phyloP scores from a whole-genome alignment of 1,140 invertebrate species.

The Hypsibius dujardini region DNA sequence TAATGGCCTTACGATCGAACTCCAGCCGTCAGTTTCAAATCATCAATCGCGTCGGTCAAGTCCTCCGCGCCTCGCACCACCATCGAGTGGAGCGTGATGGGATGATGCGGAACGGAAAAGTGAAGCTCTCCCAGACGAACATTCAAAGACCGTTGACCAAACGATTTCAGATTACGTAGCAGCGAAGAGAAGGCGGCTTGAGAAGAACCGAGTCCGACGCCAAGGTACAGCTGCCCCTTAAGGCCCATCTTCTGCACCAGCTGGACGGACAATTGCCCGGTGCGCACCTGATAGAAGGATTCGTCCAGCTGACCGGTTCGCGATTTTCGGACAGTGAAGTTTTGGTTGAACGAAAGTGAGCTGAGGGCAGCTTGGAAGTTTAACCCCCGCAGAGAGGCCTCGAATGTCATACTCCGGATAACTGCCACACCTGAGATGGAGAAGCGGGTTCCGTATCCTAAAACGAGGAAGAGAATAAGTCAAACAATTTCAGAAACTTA shows the following conservation, averaged over 20 bases:
- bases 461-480: not conserved
- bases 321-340: not conserved
- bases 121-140: conserved; percentile 6
- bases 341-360: conserved; percentile 6
- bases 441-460: not conserved
- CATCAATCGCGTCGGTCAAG: conserved; percentile 39
- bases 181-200: not conserved
- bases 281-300: conserved; percentile 5
- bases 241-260: conserved; percentile 15
- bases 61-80: conserved; percentile 83
- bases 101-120: conserved; percentile 68
- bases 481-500: too few relatives aligned
- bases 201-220: not conserved
- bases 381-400: conserved; percentile 1
- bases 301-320: not conserved
- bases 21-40: conserved; percentile 21
- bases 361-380: not conserved
- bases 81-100: conserved; percentile 85
- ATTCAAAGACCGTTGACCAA: not conserved
- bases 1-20: not conserved
- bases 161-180: not conserved
- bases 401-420: not conserved
- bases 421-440: not conserved
- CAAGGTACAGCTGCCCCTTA: not conserved
- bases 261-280: conserved; percentile 6